Evolutionary conservation across 2,797 vertebrate genomes (phyloP), one percentile per base, ranked within the genome.

Genomic region (Cephalopachus bancanus): DNA sequence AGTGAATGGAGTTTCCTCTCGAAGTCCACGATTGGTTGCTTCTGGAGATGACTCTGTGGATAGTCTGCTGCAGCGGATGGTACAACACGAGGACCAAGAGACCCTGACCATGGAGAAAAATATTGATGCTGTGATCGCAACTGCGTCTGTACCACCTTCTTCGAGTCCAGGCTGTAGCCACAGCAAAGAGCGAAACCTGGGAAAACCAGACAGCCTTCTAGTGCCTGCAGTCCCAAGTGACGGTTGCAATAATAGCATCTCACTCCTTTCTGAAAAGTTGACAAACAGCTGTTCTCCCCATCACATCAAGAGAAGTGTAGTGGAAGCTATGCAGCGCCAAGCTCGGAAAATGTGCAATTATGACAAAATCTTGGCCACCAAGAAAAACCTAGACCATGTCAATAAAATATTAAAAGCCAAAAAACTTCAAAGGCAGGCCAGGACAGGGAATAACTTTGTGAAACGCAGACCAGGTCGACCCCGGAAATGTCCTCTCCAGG

Each of bases 401-500:
- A 99, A 99, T 98, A 99, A 99, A 98, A 99, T 99, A 96, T 98
- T 99, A 95, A 99, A 99, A 74, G 99, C 99, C 98, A 99, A 99
- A 98, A 99, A 99, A 96, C 99, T 99, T 89, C 99, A 99, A 97
- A 98, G 99, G 97, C 99, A 99, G 98, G 99, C 99, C 15, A 99
- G 99, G 49, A 99, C 99, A 0, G 99, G 99, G 87, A 99, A 99
- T 98, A 99, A 99, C 92, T 99, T 99, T 60, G 99, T 99, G 96
- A 99, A 99, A 98, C 99, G 99, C 60, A 98, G 99, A 95, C 99
- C 99, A 0, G 99, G 99, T 3, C 98, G 99, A 95, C 99, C 99
- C 83, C 98, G 99, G 93, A 99, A 99, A 96, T 99, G 98, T 97
- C 98, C 98, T 0, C 94, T 98, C 87, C 98, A 98, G 94, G 98